Evolutionary conservation across 37 sponge, comb jelly and placozoan genomes (phyloP), one percentile per base, ranked within the genome.

Genomic region (Chondrosia reniformis): DNA sequence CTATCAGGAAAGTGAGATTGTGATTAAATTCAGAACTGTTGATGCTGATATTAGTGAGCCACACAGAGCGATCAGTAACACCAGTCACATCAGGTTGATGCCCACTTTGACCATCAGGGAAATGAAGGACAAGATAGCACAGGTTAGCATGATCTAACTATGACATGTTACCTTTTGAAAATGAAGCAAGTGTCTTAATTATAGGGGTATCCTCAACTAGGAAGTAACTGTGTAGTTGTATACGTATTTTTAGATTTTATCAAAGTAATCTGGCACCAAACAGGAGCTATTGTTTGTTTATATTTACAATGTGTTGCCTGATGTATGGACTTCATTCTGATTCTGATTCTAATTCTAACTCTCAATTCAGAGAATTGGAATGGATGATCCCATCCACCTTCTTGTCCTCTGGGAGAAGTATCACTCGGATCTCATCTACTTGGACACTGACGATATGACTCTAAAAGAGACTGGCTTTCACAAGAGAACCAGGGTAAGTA

Each of bases 1-100:
- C 28, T 95, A 92, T 41, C 82, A 89, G 45, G 72, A 69, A 25
- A 40, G n/a, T 40, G 72, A 69, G 44, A 13, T 69, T 15, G 72
- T 69, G 15, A 6, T 69, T n/a, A 69, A 40, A 44, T 69, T 41
- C 12, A 41, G 36, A 24, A 37, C 42, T 30, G 72, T 69, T 30
- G 72, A 69, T 34, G 37, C 42, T 25, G 36, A 21, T 2, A 24
- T 22, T 19, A 10, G n/a, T 7, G 31, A 19, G 24, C n/a, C n/a
- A 24, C 41, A 36, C 42, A 24, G 42, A 1, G 72, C 72, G 24
- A 37, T 69, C 15, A 10, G 31, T 10, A 41, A 41, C 15, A 36
- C 15, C 24, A 38, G 41, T 43, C 21, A 34, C 36, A 40, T 69
- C 15, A 41, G 72, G 1, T 19, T 69, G 41, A 19, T 69, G 36